phyloP scores from a whole-genome alignment of 2,113 vertebrate species.

The Phalacrocorax carbo region DNA sequence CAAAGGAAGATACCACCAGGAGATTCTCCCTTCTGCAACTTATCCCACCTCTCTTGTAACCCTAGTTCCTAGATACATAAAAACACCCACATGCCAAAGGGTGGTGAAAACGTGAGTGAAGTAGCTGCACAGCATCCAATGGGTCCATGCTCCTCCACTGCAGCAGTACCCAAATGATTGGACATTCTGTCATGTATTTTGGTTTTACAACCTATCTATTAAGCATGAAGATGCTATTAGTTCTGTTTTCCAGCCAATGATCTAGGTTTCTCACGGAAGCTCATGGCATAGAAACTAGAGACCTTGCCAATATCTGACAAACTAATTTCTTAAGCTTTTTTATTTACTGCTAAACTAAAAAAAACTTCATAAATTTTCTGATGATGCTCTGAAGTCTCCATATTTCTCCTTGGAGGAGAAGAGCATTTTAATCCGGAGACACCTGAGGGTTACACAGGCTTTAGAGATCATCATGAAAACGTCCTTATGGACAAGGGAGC shows the following conservation, averaged over 20 bases:
- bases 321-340: not conserved
- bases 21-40: not conserved
- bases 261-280: not conserved
- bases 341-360: not conserved
- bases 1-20: fast-evolving
- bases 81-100: not conserved
- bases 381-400: not conserved
- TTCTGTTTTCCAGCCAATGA: not conserved
- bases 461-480: not conserved
- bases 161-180: too few species aligned
- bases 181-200: not conserved
- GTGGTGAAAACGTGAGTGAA: not conserved
- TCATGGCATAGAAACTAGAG: not conserved
- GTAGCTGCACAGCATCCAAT: fast-evolving
- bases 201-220: not conserved
- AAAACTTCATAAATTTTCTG: not conserved
- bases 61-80: not conserved
- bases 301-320: not conserved
- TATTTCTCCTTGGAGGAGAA: not conserved
- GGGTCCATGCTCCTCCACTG: not conserved
- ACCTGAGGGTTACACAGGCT: not conserved
- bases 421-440: not conserved
- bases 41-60: not conserved
- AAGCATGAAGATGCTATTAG: not conserved
- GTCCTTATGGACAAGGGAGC: not conserved